These are phyloP conservation scores for Brachylomia viminalis DNA, from an alignment of 2,888 invertebrate genomes.

Conservation along the genomic window DNA sequence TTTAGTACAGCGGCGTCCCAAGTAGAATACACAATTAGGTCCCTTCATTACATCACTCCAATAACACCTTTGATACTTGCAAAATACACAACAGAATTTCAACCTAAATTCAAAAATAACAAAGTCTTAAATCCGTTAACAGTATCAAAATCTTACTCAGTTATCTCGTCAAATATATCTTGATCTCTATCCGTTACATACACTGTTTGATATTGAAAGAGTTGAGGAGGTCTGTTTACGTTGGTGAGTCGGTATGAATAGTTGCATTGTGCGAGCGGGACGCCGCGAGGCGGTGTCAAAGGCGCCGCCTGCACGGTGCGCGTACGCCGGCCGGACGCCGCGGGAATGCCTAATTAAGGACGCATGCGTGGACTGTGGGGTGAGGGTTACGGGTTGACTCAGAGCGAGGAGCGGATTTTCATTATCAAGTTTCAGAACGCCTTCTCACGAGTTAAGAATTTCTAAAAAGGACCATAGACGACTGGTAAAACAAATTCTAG, in stretches of 20 bases:
- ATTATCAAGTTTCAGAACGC: neutral
- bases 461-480: neutral
- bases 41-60: constrained; percentile 89
- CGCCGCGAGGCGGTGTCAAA: constrained; percentile 82
- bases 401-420: constrained; percentile 49
- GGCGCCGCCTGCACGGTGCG: constrained; percentile 85
- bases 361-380: constrained; percentile 87
- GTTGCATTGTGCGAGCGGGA: constrained; percentile 87
- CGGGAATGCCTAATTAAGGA: constrained; percentile 90
- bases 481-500: neutral
- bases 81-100: constrained; percentile 46
- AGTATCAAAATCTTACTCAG: constrained; percentile 70
- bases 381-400: constrained; percentile 56
- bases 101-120: constrained; percentile 56
- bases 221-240: constrained; percentile 65
- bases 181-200: constrained; percentile 73
- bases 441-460: neutral
- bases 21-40: constrained; percentile 89
- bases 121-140: constrained; percentile 56
- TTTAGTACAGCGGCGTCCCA: constrained; percentile 80
- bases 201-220: constrained; percentile 86
- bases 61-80: constrained; percentile 86
- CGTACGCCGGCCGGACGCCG: constrained; percentile 87
- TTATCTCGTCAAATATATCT: constrained; percentile 72
- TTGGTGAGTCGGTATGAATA: constrained; percentile 81